Evolutionary conservation across 1,140 invertebrate species (phyloP).

Genomic region (Dermatophagoides farinae): DNA sequence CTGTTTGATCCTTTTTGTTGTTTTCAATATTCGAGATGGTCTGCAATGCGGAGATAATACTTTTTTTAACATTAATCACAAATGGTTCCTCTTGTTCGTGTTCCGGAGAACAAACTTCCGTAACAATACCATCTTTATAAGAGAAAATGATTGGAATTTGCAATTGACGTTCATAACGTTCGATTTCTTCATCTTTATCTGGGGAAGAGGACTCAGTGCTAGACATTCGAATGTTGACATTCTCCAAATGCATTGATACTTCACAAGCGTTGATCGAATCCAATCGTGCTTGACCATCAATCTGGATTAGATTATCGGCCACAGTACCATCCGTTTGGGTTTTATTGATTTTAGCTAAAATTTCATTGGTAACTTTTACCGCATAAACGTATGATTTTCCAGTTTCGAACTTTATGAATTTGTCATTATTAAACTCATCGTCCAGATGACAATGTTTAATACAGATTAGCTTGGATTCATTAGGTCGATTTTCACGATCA

Average conservation of each 20-base stretch:
- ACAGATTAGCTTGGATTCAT: too few relatives aligned
- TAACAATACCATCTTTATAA: conserved; percentile 6
- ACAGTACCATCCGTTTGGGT: too few relatives aligned
- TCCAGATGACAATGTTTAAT: too few relatives aligned
- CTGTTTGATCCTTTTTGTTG: background rate
- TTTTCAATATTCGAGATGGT: background rate
- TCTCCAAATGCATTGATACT: conserved; percentile 1
- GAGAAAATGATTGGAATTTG: conserved; percentile 1
- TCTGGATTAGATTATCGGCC: background rate
- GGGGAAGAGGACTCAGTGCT: background rate
- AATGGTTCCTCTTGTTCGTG: conserved; percentile 3
- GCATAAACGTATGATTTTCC: too few relatives aligned
- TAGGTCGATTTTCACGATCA: too few relatives aligned
- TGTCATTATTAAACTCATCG: too few relatives aligned
- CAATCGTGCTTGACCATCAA: background rate
- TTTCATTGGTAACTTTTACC: too few relatives aligned
- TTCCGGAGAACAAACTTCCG: background rate
- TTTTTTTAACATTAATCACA: conserved; percentile 12
- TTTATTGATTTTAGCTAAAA: too few relatives aligned
- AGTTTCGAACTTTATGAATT: too few relatives aligned
- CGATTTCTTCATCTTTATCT: background rate
- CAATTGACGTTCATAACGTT: background rate
- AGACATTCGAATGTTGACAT: background rate
- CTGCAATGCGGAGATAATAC: conserved; percentile 13
- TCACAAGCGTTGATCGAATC: background rate